Evolutionary conservation across 1,140 invertebrate species (phyloP).

Genomic region (Dendrolimus punctatus): DNA sequence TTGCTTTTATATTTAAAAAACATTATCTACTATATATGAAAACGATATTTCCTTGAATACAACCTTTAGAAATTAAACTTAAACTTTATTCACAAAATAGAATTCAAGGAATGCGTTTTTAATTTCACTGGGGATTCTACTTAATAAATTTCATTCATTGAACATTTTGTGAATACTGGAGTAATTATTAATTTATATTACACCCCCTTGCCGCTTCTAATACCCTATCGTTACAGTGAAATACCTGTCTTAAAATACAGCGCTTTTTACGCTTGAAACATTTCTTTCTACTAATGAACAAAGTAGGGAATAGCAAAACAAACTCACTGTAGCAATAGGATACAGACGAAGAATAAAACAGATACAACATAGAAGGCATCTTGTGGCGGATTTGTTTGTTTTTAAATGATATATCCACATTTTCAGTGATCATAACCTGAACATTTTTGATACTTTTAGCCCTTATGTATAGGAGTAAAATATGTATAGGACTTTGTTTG

Average conservation of each 20-base stretch:
- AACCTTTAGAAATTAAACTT: too few relatives aligned
- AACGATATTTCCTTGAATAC: too few relatives aligned
- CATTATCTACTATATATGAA: too few relatives aligned
- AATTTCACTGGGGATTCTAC: too few relatives aligned
- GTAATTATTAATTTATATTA: not conserved
- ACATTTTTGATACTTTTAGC: not conserved
- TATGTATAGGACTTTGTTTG: too few relatives aligned
- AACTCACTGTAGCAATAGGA: conserved; percentile 63
- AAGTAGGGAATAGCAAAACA: conserved; percentile 52
- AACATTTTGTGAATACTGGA: too few relatives aligned
- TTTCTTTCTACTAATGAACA: conserved; percentile 27
- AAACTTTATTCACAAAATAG: too few relatives aligned
- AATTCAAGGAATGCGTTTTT: too few relatives aligned
- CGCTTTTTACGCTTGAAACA: conserved; percentile 19
- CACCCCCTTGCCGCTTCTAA: conserved; percentile 25
- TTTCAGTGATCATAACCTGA: not conserved
- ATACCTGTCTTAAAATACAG: conserved; percentile 24
- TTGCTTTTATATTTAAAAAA: too few relatives aligned
- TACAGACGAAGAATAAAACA: conserved; percentile 55
- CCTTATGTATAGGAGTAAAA: too few relatives aligned
- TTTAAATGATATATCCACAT: too few relatives aligned
- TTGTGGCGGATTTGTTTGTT: conserved; percentile 19
- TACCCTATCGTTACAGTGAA: conserved; percentile 63
- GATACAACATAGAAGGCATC: conserved; percentile 65
- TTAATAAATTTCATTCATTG: too few relatives aligned